phyloP scores from a whole-genome alignment of 2,888 invertebrate species.

The Polyommatus iphigenia region DNA sequence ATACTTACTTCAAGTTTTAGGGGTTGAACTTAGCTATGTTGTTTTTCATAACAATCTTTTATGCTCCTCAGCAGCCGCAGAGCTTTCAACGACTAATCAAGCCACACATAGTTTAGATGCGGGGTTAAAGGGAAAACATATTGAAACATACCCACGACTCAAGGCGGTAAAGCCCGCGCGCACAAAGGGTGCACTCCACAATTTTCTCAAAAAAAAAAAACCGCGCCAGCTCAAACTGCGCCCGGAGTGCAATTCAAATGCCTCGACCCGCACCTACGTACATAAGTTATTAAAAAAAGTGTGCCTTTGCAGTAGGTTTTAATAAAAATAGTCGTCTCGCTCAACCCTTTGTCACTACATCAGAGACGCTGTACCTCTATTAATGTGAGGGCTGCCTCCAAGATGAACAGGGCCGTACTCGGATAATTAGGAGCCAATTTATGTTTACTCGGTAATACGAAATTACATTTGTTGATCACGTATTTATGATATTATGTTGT shows the following conservation, averaged over 20 bases:
- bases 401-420: constrained; percentile 67
- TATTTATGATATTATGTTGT: background rate
- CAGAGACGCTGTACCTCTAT: constrained; percentile 72
- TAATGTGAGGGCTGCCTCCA: constrained; percentile 67
- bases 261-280: constrained; percentile 60
- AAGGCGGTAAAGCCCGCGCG: constrained; percentile 57
- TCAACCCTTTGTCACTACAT: constrained; percentile 76
- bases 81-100: constrained; percentile 21
- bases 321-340: constrained; percentile 78
- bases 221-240: constrained; percentile 57
- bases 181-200: constrained; percentile 69
- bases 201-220: constrained; percentile 66
- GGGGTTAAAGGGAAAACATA: constrained; percentile 44
- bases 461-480: too few relatives aligned
- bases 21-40: background rate
- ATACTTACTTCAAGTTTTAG: too few relatives aligned
- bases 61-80: background rate
- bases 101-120: background rate
- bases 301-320: constrained; percentile 75
- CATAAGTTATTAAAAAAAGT: constrained; percentile 80
- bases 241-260: constrained; percentile 57
- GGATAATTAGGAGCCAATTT: constrained; percentile 45
- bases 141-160: constrained; percentile 54
- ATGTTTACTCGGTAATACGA: constrained; percentile 7
- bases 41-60: background rate